Evolutionary conservation across 2,888 invertebrate genomes (phyloP), one percentile per base, ranked within the genome.

Genomic region (Nomada fucata): DNA sequence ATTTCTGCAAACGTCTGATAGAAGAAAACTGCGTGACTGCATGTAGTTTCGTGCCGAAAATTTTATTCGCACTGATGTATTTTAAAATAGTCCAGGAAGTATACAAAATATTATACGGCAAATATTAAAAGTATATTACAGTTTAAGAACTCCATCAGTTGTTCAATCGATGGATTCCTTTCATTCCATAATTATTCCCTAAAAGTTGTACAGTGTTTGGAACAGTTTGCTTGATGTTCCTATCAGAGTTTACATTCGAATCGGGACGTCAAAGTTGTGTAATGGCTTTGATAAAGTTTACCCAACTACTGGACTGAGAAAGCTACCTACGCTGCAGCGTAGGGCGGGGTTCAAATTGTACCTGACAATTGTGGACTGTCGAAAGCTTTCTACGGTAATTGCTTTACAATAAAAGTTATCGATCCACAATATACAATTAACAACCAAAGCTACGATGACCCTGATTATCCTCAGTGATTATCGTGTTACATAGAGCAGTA

Each of bases 201-300:
- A 4, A 52, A 64, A 60, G 52, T 61, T 47, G 29, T 2, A 7
- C 2, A 11, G 20, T 18, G 50, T 57, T 42, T 23, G 29, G 60
- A 67, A 26, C 60, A 50, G 55, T 70, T 72, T 69, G 52, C 61
- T 26, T 53, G 80, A 79, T 64, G 65, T 73, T 79, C 65, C 76
- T 55, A 63, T 79, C 73, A 53, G 50, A 75, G 80, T 70, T 80
- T 55, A 61, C 69, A 60, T 73, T 76, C 60, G 69, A 77, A 74
- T 60, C 36, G 69, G 65, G 74, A 69, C 61, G 73, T 44, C 60
- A 42, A 71, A 82, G 85, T 85, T 79, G 72, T 13, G 47, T 23
- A 67, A 55, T 47, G 67, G 85, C 73, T 83, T 85, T 79, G 77
- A 79, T 79, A 72, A 86, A 86, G 77, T 86, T 86, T 85, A 77